Base-by-base conservation (phyloP, 2,797 vertebrate species). In the Sebastiscus tertius region DNA sequence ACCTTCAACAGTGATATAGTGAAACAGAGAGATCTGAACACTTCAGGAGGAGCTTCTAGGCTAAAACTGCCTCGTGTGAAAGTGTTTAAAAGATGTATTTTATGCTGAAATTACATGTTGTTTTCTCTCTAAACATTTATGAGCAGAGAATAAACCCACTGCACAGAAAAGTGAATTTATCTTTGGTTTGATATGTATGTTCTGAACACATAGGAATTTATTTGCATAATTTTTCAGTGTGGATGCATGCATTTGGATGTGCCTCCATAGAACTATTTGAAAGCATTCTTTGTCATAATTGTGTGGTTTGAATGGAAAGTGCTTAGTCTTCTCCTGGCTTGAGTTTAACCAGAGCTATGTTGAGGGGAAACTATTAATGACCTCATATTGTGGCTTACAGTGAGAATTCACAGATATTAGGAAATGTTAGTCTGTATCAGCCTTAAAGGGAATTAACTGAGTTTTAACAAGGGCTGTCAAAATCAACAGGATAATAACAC, bases 281-380 rank as follows among this genome's bases (percentile, higher is more conserved):
- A 83, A 61, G 68, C 49, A 77, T 64, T 18, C 33, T 82, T 84
- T 85, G 67, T 86, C 49, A 78, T 76, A 88, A 85, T 85, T 77
- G 64, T 80, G 73, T 64, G 84, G 84, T 89, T 87, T 71, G 61
- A 86, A 77, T 82, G 85, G 85, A 92, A 84, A 87, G 62, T 82
- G 79, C 81, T 90, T 85, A 76, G 70, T 85, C 63, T 24, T 80
- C 72, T 79, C 64, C 22, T 84, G 77, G 74, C 73, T 77, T 84
- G 66, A 80, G 73, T 89, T 84, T 73, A 84, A 87, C 73, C 77
- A 85, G 75, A 87, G 80, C 56, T 72, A 66, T 75, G 83, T 85
- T 75, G 79, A 84, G 63, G 83, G 88, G 90, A 85, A 91, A 89
- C 88, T 85, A 88, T 87, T 88, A 90, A 91, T 94, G 90, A 91